Conservation (phyloP, 2,888 invertebrate species). For the Corythucha ciliata region DNA sequence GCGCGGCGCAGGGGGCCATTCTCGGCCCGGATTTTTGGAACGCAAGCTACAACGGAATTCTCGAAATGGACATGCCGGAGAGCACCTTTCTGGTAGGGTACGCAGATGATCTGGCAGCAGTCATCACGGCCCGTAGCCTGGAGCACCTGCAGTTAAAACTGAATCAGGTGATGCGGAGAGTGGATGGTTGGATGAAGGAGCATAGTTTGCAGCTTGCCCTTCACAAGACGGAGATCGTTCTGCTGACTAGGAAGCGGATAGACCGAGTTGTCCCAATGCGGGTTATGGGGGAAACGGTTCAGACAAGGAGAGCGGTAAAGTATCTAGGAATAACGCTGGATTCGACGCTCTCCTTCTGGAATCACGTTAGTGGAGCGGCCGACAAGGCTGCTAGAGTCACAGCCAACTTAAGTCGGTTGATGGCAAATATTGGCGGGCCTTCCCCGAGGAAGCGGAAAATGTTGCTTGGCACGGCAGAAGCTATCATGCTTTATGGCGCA, state of each 20-base stretch:
- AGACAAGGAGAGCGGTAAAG: too few species aligned
- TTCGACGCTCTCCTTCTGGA: background rate
- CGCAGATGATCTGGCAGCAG: slow-evolving; percentile 13
- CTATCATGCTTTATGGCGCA: slow-evolving; percentile 8
- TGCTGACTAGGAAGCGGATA: too few species aligned
- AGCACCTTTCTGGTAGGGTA: slow-evolving; percentile 12
- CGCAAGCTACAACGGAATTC: slow-evolving; percentile 28
- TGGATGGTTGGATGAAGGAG: slow-evolving; percentile 25
- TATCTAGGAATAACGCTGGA: slow-evolving; percentile 13
- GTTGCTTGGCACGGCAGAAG: slow-evolving; percentile 2
- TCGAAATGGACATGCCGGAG: slow-evolving; percentile 12
- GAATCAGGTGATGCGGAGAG: slow-evolving; percentile 18
- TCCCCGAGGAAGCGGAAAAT: background rate
- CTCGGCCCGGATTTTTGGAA: slow-evolving; percentile 33
- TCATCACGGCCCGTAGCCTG: background rate
- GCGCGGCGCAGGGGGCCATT: slow-evolving; percentile 32
- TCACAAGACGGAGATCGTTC: slow-evolving; percentile 29
- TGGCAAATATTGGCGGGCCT: slow-evolving; percentile 6
- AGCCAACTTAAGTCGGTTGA: background rate
- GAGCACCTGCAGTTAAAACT: slow-evolving; percentile 21
- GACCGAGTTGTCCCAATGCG: too few species aligned
- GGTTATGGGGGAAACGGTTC: too few species aligned
- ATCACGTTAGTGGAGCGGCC: background rate
- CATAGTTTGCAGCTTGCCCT: slow-evolving; percentile 28
- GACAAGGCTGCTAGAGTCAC: background rate